Base-by-base conservation (phyloP, 2,888 invertebrate genomes). In the Pinctada fucata region DNA sequence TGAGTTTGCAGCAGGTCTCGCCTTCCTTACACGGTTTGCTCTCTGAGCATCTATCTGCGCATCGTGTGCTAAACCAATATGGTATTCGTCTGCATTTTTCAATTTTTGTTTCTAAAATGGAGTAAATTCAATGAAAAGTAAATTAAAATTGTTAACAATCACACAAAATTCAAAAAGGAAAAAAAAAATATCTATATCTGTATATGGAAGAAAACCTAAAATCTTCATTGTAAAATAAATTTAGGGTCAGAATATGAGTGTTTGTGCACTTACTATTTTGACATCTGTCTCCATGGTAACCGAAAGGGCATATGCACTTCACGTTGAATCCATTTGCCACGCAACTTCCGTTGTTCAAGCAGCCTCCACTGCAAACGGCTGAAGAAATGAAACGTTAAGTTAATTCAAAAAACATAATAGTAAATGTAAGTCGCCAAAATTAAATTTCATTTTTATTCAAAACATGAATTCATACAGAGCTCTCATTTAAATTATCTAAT, bases 341-440 rank as follows among this genome's bases (percentile, higher is more conserved):
- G 47, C 72, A 72, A 4, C 47, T 49, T 31, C 72, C 72, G 31
- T 58, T 52, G 49, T 72, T 72, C 45, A 31, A 31, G 13, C 72
- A 72, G 2, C 72, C 72, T 0, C 47, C 51, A 72, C 72, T 58
- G 45, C 72, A 72, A 3, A 72, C 72, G 31, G 72, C 72, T 72
- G 58, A 72, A 52, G 4, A n/a, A 47, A 49, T 52, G 10, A 52
- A n/a, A 72, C 16, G 5, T 10, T 50, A 5, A 13, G 0, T 8
- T 16, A 47, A 67, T 67, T 16, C 47, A 67, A 10, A 31, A 31
- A 31, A 47, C n/a, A 10, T 16, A 8, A 31, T 3, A 67, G 10
- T 67, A 67, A 47, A 31, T 67, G 45, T 67, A 45, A 67, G 45
- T 3, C 31, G 48, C n/a, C 45, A 16, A 67, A 16, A 13, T 4